Conservation (phyloP, 1,140 invertebrate genomes). For the Heliconius hewitsoni region DNA sequence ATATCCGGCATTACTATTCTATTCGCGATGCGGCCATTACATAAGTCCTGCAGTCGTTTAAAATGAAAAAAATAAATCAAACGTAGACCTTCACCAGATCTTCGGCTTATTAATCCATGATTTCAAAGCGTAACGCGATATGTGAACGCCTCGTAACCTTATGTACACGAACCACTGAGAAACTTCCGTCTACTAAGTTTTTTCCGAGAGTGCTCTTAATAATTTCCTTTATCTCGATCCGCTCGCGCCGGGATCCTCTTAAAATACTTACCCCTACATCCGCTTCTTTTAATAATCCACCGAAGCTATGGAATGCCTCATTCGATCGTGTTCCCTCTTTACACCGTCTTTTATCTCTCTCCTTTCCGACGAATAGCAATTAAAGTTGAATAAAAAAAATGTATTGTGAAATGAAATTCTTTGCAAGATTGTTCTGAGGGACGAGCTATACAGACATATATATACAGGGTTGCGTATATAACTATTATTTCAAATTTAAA, state of each 20-base stretch:
- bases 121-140: conserved; percentile 66
- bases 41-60: conserved; percentile 56
- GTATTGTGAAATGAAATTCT: conserved; percentile 69
- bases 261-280: conserved; percentile 81
- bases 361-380: conserved; percentile 65
- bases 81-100: conserved; percentile 59
- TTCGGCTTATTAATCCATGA: conserved; percentile 60
- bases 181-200: conserved; percentile 74
- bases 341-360: conserved; percentile 76
- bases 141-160: conserved; percentile 50
- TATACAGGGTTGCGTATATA: conserved; percentile 27
- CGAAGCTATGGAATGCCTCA: conserved; percentile 75
- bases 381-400: conserved; percentile 71
- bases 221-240: conserved; percentile 80
- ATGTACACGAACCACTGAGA: conserved; percentile 41
- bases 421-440: conserved; percentile 61
- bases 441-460: background rate
- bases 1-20: conserved; percentile 58
- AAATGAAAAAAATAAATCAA: conserved; percentile 49
- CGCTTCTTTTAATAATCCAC: conserved; percentile 81
- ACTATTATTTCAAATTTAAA: conserved; percentile 70
- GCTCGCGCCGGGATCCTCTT: conserved; percentile 75
- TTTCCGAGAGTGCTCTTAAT: conserved; percentile 71
- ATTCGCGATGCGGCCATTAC: conserved; percentile 51
- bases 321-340: conserved; percentile 67